Conservation (phyloP, 2,888 invertebrate genomes). For the Plutella xylostella region DNA sequence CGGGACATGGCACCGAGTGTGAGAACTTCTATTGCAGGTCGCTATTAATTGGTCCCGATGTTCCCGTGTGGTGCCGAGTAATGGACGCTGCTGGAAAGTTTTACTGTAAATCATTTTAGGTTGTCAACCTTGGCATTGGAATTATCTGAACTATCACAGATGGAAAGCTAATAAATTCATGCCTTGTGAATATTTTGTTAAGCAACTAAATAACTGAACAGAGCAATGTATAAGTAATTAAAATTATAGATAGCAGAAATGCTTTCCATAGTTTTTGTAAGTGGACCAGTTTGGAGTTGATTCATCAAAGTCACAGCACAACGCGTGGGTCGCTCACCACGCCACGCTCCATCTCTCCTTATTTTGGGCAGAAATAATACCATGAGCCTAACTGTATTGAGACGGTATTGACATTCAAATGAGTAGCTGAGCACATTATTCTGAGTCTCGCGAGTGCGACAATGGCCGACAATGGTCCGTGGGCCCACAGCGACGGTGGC, state of each 20-base stretch:
- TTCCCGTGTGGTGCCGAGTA: background rate
- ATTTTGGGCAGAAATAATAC: slow-evolving; percentile 55
- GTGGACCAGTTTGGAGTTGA: background rate
- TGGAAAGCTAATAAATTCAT: no score
- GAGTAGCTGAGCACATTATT: slow-evolving; percentile 53
- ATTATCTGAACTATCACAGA: no score
- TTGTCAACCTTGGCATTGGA: no score
- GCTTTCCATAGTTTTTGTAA: background rate
- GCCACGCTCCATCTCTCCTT: slow-evolving; percentile 24
- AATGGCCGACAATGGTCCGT: background rate
- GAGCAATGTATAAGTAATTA: no score
- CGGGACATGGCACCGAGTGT: slow-evolving; percentile 32
- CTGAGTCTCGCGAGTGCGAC: background rate
- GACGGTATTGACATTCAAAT: slow-evolving; percentile 61
- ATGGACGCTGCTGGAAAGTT: no score
- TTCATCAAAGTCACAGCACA: slow-evolving; percentile 5
- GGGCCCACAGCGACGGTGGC: no score
- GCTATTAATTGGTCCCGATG: background rate
- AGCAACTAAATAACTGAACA: no score
- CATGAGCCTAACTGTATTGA: slow-evolving; percentile 53
- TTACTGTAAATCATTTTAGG: no score
- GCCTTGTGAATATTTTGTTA: no score
- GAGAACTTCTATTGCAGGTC: background rate
- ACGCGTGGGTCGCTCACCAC: slow-evolving; percentile 11
- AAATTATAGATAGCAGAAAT: no score